Conservation (phyloP, 2,888 invertebrate species). For the Anarsia innoxiella region DNA sequence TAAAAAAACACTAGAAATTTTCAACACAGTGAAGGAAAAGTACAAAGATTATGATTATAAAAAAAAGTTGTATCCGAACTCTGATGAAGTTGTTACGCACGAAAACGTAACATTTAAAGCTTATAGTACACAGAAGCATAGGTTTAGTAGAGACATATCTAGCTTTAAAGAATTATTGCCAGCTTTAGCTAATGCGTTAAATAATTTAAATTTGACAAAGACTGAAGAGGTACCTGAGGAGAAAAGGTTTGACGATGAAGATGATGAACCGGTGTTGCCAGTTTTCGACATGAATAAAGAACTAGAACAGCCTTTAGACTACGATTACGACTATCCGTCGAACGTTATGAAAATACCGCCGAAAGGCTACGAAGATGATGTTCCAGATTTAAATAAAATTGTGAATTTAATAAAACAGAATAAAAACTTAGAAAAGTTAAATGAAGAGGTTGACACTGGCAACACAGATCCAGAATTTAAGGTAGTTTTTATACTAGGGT, state of each 20-base stretch:
- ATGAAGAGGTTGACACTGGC: constrained; percentile 20
- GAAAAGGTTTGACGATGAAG: constrained; percentile 46
- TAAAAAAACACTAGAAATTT: constrained; percentile 36
- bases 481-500: constrained; percentile 75
- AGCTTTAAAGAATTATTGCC: constrained; percentile 46
- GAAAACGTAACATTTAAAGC: neutral
- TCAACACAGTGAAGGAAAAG: constrained; percentile 35
- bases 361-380: constrained; percentile 49
- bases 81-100: neutral
- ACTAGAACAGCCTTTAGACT: constrained; percentile 29
- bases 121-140: constrained; percentile 11
- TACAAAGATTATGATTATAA: constrained; percentile 56
- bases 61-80: constrained; percentile 49
- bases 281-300: constrained; percentile 64
- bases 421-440: constrained; percentile 25
- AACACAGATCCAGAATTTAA: constrained; percentile 43
- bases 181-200: constrained; percentile 50
- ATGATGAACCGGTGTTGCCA: constrained; percentile 37
- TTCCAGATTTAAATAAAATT: constrained; percentile 31
- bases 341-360: constrained; percentile 69
- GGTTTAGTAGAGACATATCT: constrained; percentile 40
- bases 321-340: constrained; percentile 49
- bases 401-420: constrained; percentile 38
- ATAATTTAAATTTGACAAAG: constrained; percentile 36
- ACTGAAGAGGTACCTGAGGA: constrained; percentile 37